A percentile compares a stretch with the other conserved stretches of the same genome.
Evolutionary conservation across 1,140 invertebrate species (phyloP).

Genomic region (Odontomachus brunneus): DNA sequence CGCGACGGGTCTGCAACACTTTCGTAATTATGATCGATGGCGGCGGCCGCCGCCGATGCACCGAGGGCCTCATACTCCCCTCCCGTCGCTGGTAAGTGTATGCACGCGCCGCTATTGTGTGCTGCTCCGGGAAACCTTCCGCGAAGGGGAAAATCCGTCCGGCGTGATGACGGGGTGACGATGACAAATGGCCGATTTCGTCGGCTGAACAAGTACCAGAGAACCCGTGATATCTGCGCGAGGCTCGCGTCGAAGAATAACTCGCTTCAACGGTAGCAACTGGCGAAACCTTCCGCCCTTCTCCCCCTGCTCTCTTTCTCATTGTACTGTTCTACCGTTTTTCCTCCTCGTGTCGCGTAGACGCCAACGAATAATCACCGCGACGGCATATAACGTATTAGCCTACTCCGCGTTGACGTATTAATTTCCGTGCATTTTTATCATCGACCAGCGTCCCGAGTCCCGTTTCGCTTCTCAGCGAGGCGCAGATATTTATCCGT

Average conservation of each 20-base stretch:
- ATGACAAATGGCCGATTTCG: slow-evolving; percentile 67
- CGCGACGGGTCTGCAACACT: slow-evolving; percentile 48
- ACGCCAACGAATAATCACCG: too few relatives aligned
- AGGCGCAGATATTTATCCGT: too few relatives aligned
- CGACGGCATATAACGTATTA: not conserved
- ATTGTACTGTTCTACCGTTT: slow-evolving; percentile 1
- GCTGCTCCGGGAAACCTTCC: slow-evolving; percentile 41
- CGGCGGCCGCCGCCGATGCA: slow-evolving; percentile 5
- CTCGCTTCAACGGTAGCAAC: slow-evolving; percentile 39
- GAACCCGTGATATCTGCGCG: slow-evolving; percentile 40
- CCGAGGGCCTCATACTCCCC: slow-evolving; percentile 8
- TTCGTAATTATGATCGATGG: slow-evolving; percentile 73
- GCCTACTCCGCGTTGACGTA: not conserved
- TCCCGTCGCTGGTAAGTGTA: slow-evolving; percentile 14
- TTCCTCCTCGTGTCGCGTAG: not conserved
- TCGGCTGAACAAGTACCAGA: slow-evolving; percentile 27
- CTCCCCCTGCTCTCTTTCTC: not conserved
- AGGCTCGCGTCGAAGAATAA: slow-evolving; percentile 26
- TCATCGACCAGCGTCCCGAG: too few relatives aligned
- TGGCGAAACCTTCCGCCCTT: slow-evolving; percentile 6
- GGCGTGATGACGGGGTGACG: slow-evolving; percentile 46
- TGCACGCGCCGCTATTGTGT: slow-evolving; percentile 50
- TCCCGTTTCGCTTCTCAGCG: too few relatives aligned
- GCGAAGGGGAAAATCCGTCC: slow-evolving; percentile 63
- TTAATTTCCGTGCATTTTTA: not conserved